Conservation (phyloP, 1,140 invertebrate species). For the Pseudomyrmex sp. region DNA sequence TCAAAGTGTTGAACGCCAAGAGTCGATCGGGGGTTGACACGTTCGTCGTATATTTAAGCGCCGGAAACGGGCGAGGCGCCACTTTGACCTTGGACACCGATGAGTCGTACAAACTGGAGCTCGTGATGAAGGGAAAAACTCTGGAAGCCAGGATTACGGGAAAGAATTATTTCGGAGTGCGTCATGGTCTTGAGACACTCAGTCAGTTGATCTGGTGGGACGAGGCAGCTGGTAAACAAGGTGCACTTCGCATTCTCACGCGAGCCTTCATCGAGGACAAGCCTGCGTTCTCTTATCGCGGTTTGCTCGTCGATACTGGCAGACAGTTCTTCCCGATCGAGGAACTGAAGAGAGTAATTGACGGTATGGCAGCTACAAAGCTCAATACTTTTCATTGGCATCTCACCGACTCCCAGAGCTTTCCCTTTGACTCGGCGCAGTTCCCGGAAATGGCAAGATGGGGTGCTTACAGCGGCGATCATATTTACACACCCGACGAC, state of each 20-base stretch:
- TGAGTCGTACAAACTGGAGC: constrained; percentile 90
- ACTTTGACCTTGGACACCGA: constrained; percentile 89
- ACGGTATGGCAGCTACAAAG: constrained; percentile 93
- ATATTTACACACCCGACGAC: constrained; percentile 90
- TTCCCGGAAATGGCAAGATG: constrained; percentile 91
- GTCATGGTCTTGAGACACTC: constrained; percentile 92
- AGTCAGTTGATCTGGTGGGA: constrained; percentile 92
- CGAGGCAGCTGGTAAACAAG: constrained; percentile 87
- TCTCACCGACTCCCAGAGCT: constrained; percentile 93
- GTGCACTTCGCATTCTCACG: constrained; percentile 86
- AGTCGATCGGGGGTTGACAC: constrained; percentile 78
- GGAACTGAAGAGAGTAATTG: constrained; percentile 89
- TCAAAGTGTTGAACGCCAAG: constrained; percentile 78
- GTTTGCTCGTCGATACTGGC: constrained; percentile 91
- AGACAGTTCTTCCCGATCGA: constrained; percentile 90
- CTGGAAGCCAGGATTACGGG: constrained; percentile 88
- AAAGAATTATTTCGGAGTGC: constrained; percentile 90
- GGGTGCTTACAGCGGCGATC: constrained; percentile 89
- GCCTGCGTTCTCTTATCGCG: constrained; percentile 90
- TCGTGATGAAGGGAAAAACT: constrained; percentile 85
- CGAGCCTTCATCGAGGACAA: constrained; percentile 87
- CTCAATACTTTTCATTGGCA: constrained; percentile 96
- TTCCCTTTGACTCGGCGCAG: constrained; percentile 90
- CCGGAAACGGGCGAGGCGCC: constrained; percentile 66
- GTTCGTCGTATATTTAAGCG: constrained; percentile 80